These are phyloP conservation scores for Coryphaenoides rupestris DNA, from an alignment of 2,113 vertebrate genomes.

Conservation along the genomic window DNA sequence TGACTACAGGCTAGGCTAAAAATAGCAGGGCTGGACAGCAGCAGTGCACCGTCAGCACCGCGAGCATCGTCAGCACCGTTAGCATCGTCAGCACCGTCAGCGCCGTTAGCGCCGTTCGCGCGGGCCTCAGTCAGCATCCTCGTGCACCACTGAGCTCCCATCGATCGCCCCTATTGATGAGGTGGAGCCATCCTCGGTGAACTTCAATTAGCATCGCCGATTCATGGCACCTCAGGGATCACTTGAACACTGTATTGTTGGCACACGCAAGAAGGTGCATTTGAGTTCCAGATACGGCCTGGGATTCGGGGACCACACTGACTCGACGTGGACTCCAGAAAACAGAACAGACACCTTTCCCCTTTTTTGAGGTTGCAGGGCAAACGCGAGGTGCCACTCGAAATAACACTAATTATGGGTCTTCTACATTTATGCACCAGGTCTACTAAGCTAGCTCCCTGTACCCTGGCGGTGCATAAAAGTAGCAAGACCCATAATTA, in stretches of 20 bases:
- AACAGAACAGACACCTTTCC: too few relatives aligned
- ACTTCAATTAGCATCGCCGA: conserved; percentile 28
- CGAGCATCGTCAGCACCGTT: conserved; percentile 29
- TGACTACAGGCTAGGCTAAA: conserved; percentile 44
- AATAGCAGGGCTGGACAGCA: conserved; percentile 47
- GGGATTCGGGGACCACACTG: too few relatives aligned
- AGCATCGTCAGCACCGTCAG: not conserved
- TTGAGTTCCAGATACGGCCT: conserved; percentile 15
- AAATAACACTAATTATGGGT: too few relatives aligned
- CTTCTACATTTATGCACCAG: too few relatives aligned
- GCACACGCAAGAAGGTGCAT: not conserved
- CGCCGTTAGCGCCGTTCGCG: too few relatives aligned
- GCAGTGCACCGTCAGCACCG: conserved; percentile 32
- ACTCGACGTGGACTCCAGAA: too few relatives aligned
- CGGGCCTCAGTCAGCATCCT: conserved; percentile 15
- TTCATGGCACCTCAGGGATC: not conserved
- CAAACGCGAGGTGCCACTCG: too few relatives aligned
- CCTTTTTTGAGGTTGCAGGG: too few relatives aligned
- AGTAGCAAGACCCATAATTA: too few relatives aligned
- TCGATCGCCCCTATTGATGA: conserved; percentile 33
- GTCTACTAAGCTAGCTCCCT: too few relatives aligned
- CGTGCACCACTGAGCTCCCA: conserved; percentile 14
- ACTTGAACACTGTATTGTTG: conserved; percentile 1
- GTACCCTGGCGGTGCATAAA: too few relatives aligned
- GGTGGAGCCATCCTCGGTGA: conserved; percentile 35